These are phyloP conservation scores for Eupithecia centaureata DNA, from an alignment of 2,888 invertebrate species.

Conservation along the genomic window DNA sequence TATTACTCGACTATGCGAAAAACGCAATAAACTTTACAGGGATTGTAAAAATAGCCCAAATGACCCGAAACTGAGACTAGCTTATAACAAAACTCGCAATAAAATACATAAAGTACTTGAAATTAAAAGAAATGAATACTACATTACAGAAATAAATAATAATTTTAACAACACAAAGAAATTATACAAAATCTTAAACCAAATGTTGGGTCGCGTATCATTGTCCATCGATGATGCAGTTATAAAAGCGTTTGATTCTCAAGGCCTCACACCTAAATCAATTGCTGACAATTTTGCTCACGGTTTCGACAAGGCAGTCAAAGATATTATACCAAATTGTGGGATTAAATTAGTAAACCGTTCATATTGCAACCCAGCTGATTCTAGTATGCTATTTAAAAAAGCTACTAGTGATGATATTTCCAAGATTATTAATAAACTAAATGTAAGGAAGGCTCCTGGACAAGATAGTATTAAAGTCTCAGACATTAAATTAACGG, in stretches of 20 bases:
- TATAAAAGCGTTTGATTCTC: constrained; percentile 20
- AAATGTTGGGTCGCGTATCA: constrained; percentile 16
- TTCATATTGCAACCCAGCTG: no score
- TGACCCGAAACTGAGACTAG: constrained; percentile 10
- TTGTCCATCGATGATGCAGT: constrained; percentile 16
- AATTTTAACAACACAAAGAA: constrained; percentile 17
- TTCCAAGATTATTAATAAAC: no score
- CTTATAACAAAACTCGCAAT: constrained; percentile 18
- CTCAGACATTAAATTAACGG: no score
- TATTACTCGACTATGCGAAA: constrained; percentile 11
- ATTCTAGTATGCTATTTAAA: no score
- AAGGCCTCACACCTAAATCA: constrained; percentile 5
- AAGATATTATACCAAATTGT: constrained; percentile 18
- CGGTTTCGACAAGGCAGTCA: constrained; percentile 12
- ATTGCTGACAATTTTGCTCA: constrained; percentile 17
- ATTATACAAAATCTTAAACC: constrained; percentile 12
- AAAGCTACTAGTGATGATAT: no score
- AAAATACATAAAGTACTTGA: constrained; percentile 17
- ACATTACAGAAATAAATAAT: constrained; percentile 14
- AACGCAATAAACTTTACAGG: constrained; percentile 4
- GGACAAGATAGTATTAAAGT: no score
- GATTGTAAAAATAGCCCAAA: constrained; percentile 9
- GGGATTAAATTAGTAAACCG: no score
- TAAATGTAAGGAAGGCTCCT: no score
- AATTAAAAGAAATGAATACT: constrained; percentile 13